Conservation (phyloP, 2,888 invertebrate species). For the Amaurobius ferox region DNA sequence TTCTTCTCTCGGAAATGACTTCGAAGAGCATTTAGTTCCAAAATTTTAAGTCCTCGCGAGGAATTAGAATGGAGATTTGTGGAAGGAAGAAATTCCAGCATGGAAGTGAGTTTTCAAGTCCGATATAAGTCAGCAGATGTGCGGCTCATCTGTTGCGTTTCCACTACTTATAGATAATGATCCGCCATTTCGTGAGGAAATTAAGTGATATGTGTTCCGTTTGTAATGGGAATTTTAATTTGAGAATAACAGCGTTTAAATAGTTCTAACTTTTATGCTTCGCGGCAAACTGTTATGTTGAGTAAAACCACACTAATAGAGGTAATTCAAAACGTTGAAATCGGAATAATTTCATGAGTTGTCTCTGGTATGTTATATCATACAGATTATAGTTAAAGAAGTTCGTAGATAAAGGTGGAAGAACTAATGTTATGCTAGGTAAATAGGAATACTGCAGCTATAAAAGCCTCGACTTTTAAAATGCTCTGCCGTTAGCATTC, state of each 20-base stretch:
- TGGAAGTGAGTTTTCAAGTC: background rate
- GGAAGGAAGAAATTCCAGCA: constrained; percentile 2
- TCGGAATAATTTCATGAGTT: too few species aligned
- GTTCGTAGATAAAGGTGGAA: too few species aligned
- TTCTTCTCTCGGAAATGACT: constrained; percentile 33
- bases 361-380: too few species aligned
- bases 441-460: too few species aligned
- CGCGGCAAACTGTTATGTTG: too few species aligned
- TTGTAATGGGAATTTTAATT: background rate
- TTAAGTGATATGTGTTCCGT: background rate
- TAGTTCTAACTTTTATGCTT: too few species aligned
- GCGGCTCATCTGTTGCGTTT: constrained; percentile 1
- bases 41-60: constrained; percentile 26
- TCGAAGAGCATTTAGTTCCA: constrained; percentile 36
- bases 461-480: too few species aligned
- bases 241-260: background rate
- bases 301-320: too few species aligned
- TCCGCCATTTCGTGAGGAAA: background rate
- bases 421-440: too few species aligned
- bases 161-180: background rate
- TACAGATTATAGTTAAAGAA: too few species aligned
- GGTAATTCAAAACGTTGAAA: too few species aligned
- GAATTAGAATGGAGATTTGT: constrained; percentile 38
- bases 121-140: background rate
- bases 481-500: too few species aligned